Base-by-base conservation (phyloP, 1,140 invertebrate genomes). In the Saccostrea echinata region DNA sequence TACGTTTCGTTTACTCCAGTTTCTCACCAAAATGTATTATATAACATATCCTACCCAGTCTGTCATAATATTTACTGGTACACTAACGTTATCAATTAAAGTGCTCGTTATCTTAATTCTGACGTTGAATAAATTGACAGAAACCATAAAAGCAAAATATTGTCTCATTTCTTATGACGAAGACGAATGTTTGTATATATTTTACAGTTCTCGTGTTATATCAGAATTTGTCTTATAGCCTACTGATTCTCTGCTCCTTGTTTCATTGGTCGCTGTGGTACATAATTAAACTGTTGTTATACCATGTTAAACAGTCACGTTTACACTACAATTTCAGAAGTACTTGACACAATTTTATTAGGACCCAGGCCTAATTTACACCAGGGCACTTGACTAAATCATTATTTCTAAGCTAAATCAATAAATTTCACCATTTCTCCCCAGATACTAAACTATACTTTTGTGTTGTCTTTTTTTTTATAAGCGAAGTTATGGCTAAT, bases 271-370 rank as follows among this genome's bases (percentile, higher is more conserved):
- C n/a, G 18, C n/a, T 8, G 55, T 61, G 55, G 55, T 61, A 61
- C 55, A 61, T 61, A 61, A 61, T 61, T 61, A 61, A 61, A n/a
- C 0, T 8, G 1, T n/a, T 61, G 55, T 61, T 61, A n/a, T 61
- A 16, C 55, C n/a, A 21, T 61, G 55, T 21, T 61, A 61, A 61
- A 61, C 18, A 61, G 18, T 18, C 18, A 33, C 24, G 68, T 76
- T 76, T 76, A 76, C 27, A 27, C 27, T 76, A 33, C 24, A 76
- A 76, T 76, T 33, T 76, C 68, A 18, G 30, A 30, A 76, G 68
- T 76, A 76, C 27, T 76, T 76, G 68, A 76, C 68, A 76, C 68
- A 76, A 33, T 30, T 76, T 76, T 30, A 33, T 76, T 27, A 33
- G 27, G 68, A 76, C 16, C 68, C 11, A 18, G 68, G 68, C 68